A percentile compares a stretch with the other conserved stretches of the same genome.
phyloP scores from a whole-genome alignment of 2,113 vertebrate species.

The Leptocoma aspasia region DNA sequence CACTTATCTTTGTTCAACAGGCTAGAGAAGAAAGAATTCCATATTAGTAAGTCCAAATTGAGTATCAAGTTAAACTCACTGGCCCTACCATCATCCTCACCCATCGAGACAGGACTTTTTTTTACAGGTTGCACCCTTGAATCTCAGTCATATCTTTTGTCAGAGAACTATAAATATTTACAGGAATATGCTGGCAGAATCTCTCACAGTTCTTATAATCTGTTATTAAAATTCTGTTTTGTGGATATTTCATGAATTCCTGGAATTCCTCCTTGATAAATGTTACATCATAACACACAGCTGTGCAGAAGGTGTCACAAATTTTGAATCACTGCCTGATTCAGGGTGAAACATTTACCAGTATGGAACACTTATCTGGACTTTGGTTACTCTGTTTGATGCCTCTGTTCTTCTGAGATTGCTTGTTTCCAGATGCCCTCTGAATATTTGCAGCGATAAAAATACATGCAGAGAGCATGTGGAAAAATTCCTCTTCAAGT shows the following conservation, averaged over 20 bases:
- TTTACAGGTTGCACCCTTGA: background rate
- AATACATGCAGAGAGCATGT: background rate
- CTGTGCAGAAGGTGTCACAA: background rate
- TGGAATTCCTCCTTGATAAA: background rate
- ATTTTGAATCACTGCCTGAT: background rate
- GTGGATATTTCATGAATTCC: background rate
- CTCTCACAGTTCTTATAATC: background rate
- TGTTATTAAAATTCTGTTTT: background rate
- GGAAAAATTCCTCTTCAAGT: background rate
- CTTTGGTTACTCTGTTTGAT: background rate
- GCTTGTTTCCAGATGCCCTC: background rate
- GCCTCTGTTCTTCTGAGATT: background rate
- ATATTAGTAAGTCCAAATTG: background rate
- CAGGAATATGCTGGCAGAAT: background rate
- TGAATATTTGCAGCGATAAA: background rate
- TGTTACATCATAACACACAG: background rate
- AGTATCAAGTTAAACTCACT: background rate
- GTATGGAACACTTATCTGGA: background rate
- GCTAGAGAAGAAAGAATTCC: background rate
- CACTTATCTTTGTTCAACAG: background rate
- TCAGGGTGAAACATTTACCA: background rate
- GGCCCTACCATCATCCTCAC: background rate
- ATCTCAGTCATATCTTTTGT: background rate
- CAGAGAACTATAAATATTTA: background rate
- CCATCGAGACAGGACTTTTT: background rate